phyloP scores from a whole-genome alignment of 2,888 invertebrate species.

The Yponomeuta evonymella region DNA sequence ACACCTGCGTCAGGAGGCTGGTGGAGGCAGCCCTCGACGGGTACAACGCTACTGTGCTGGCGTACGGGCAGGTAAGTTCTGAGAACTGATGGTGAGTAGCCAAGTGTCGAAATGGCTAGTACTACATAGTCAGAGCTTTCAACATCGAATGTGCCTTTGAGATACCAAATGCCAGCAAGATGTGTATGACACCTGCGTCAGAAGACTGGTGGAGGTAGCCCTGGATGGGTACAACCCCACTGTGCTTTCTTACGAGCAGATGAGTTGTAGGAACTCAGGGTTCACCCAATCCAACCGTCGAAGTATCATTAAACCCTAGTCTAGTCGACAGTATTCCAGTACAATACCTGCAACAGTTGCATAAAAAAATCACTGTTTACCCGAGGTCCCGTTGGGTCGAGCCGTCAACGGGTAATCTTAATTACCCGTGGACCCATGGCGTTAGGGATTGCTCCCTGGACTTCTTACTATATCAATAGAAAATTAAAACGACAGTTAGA shows the following conservation, averaged over 20 bases:
- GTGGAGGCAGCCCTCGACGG: slow-evolving; percentile 96
- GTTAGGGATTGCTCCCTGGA: no score
- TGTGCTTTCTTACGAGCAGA: slow-evolving; percentile 95
- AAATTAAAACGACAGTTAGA: no score
- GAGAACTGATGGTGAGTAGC: not conserved
- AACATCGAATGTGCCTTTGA: slow-evolving; percentile 98
- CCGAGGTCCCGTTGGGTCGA: no score
- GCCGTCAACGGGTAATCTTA: no score
- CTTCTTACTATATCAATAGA: no score
- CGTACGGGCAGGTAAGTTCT: slow-evolving; percentile 90
- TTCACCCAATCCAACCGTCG: no score
- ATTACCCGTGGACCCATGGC: no score
- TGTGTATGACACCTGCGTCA: slow-evolving; percentile 90
- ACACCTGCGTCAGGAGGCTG: slow-evolving; percentile 87
- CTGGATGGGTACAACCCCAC: slow-evolving; percentile 85
- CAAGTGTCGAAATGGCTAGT: no score
- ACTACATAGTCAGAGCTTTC: slow-evolving; percentile 81
- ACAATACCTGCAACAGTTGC: no score
- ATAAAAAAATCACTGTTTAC: no score
- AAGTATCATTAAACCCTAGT: no score
- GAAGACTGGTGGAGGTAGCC: slow-evolving; percentile 91
- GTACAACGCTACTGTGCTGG: slow-evolving; percentile 98
- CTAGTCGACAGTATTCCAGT: no score
- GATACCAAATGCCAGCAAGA: slow-evolving; percentile 82
- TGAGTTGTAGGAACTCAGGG: slow-evolving; percentile 39